Percentiles rank a stretch among this genome's conserved stretches.
Evolutionary conservation across 2,113 vertebrate species (phyloP).

Genomic region (Zosterops lateralis): DNA sequence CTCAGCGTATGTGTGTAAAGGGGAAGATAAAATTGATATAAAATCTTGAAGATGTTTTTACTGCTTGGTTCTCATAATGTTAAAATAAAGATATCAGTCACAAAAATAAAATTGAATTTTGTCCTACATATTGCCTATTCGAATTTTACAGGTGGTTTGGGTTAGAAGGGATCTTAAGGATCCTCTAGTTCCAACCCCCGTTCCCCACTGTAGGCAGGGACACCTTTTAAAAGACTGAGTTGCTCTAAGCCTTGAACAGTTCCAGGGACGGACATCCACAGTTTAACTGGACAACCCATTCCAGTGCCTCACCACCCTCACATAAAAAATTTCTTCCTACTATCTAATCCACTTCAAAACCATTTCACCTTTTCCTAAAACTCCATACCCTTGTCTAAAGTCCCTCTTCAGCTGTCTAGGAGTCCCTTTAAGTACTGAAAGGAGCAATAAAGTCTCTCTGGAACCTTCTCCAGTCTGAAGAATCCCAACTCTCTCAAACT

Average conservation of each 20-base stretch:
- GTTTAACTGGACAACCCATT: background rate
- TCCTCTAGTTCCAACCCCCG: background rate
- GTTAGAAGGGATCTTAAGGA: background rate
- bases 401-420: background rate
- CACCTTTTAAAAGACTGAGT: background rate
- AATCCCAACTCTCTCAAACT: background rate
- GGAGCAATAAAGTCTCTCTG: background rate
- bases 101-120: background rate
- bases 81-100: background rate
- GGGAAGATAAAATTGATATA: background rate
- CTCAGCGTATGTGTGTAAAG: background rate
- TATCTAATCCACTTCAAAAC: background rate
- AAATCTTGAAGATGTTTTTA: background rate
- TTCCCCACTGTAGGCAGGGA: rapidly evolving
- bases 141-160: background rate
- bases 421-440: background rate
- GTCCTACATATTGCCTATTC: background rate
- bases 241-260: background rate
- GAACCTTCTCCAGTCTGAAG: background rate
- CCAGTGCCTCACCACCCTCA: background rate
- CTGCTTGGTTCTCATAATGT: background rate
- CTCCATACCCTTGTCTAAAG: background rate
- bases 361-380: background rate
- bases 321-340: background rate
- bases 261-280: background rate